Conservation (phyloP, 2,888 invertebrate species). For the Tiphia femorata region DNA sequence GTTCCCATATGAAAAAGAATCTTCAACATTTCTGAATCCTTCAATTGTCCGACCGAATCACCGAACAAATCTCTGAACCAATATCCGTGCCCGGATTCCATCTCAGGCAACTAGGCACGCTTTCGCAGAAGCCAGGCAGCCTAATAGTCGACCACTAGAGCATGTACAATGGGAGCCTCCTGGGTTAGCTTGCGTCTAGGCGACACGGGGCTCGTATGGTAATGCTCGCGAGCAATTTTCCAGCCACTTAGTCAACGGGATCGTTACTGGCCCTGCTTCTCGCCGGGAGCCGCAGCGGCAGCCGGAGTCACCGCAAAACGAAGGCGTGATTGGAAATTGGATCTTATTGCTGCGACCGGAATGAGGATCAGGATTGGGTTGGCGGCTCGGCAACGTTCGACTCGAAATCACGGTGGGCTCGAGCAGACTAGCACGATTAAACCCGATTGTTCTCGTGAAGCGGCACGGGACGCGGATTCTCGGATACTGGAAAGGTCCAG, state of each 20-base stretch:
- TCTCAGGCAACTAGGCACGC: too few relatives aligned
- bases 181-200: slow-evolving; percentile 2
- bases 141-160: too few relatives aligned
- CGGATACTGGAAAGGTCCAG: too few relatives aligned
- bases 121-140: too few relatives aligned
- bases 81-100: too few relatives aligned
- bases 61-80: too few relatives aligned
- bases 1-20: too few relatives aligned
- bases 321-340: slow-evolving; percentile 37
- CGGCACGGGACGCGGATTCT: too few relatives aligned
- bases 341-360: slow-evolving; percentile 18
- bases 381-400: not conserved
- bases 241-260: slow-evolving; percentile 25
- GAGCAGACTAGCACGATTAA: too few relatives aligned
- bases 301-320: slow-evolving; percentile 5
- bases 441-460: not conserved
- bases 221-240: slow-evolving; percentile 29
- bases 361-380: too few relatives aligned
- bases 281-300: slow-evolving; percentile 1
- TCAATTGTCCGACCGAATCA: too few relatives aligned
- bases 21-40: too few relatives aligned
- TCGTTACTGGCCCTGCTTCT: slow-evolving; percentile 29
- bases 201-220: slow-evolving; percentile 9
- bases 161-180: not conserved
- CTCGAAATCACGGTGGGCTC: not conserved